Evolutionary conservation across 2,113 vertebrate genomes (phyloP).

Genomic region (Ophthalmolycus amberensis): DNA sequence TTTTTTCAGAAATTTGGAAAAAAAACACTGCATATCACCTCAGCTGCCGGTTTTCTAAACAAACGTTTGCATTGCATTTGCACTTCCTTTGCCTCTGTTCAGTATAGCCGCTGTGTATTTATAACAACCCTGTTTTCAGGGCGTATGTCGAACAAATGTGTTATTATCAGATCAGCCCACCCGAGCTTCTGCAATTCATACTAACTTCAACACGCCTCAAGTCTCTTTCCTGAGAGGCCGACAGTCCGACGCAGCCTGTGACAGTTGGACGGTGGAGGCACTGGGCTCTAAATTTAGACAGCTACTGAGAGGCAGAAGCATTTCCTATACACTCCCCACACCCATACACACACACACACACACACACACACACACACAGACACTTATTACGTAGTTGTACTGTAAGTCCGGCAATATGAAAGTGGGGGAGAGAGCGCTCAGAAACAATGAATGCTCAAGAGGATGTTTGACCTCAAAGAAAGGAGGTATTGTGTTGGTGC

Average conservation of each 20-base stretch:
- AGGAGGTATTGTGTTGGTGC: constrained; percentile 59
- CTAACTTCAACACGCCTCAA: constrained; percentile 44
- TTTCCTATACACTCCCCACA: constrained; percentile 66
- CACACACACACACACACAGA: constrained; percentile 35
- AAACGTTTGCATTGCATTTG: background rate
- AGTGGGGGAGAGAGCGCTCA: constrained; percentile 31
- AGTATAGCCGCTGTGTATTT: constrained; percentile 31
- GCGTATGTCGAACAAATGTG: constrained; percentile 40
- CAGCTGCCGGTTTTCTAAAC: background rate
- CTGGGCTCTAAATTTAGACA: constrained; percentile 74
- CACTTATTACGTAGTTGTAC: constrained; percentile 11
- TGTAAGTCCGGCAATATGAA: constrained; percentile 35
- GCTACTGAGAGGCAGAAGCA: constrained; percentile 61
- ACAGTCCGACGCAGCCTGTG: constrained; percentile 50
- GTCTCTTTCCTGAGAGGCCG: constrained; percentile 65
- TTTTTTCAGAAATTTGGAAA: background rate
- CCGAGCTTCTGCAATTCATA: constrained; percentile 10
- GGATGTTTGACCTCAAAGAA: constrained; percentile 59
- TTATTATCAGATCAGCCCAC: constrained; percentile 41
- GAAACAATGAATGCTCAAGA: constrained; percentile 74
- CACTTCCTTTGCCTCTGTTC: constrained; percentile 23
- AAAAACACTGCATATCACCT: background rate
- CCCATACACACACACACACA: constrained; percentile 33
- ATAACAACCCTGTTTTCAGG: constrained; percentile 44
- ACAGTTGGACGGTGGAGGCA: constrained; percentile 54